Conservation (phyloP, 2,113 vertebrate species). For the Tenebrosternarchus preto region DNA sequence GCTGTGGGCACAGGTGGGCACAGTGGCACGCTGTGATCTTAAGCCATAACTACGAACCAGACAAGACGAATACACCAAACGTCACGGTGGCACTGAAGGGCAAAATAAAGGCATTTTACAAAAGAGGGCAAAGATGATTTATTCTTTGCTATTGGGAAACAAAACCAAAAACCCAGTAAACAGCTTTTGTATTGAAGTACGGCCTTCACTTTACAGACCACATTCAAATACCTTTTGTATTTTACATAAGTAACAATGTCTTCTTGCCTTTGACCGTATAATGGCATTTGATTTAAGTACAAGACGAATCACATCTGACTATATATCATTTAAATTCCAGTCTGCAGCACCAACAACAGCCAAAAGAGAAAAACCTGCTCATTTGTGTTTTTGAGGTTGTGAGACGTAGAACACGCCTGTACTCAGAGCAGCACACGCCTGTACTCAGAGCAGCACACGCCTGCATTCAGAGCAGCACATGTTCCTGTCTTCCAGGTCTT, state of each 20-base stretch:
- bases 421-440: too few relatives aligned
- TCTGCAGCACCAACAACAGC: neutral
- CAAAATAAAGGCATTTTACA: slow-evolving; percentile 61
- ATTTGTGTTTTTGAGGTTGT: too few relatives aligned
- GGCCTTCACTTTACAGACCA: slow-evolving; percentile 22
- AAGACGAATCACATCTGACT: neutral
- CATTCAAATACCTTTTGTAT: slow-evolving; percentile 6
- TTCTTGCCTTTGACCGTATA: neutral
- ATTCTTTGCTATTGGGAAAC: slow-evolving; percentile 60
- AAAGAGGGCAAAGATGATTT: slow-evolving; percentile 67
- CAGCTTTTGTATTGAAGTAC: neutral
- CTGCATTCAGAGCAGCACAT: too few relatives aligned
- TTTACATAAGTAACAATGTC: slow-evolving; percentile 1
- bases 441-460: too few relatives aligned
- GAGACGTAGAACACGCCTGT: too few relatives aligned
- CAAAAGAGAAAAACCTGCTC: too few relatives aligned
- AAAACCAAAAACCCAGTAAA: slow-evolving; percentile 48
- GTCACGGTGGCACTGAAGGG: slow-evolving; percentile 52
- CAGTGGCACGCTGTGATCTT: slow-evolving; percentile 58
- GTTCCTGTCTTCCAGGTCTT: slow-evolving; percentile 9
- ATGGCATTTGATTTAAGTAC: neutral
- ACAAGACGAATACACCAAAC: slow-evolving; percentile 66
- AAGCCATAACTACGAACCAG: slow-evolving; percentile 67
- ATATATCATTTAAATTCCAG: neutral
- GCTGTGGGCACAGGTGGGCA: slow-evolving; percentile 46